phyloP scores from a whole-genome alignment of 2,113 vertebrate species.

The Spilogale gracilis region DNA sequence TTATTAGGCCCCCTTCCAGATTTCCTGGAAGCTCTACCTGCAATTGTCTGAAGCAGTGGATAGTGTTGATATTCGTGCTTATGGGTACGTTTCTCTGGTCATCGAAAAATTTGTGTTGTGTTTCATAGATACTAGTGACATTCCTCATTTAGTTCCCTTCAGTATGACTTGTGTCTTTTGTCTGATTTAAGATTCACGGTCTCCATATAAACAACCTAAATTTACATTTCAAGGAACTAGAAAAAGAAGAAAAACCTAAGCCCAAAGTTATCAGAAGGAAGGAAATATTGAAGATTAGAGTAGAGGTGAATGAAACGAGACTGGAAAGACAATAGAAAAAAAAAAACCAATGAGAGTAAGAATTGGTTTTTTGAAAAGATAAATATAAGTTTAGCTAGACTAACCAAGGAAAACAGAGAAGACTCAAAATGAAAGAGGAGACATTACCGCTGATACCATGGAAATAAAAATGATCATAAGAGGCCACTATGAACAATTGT shows the following conservation, averaged over 20 bases:
- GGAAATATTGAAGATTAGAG: background rate
- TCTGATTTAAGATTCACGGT: background rate
- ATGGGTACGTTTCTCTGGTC: background rate
- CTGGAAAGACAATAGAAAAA: background rate
- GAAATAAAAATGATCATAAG: background rate
- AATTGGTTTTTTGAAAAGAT: background rate
- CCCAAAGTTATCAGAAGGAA: slow-evolving; percentile 14
- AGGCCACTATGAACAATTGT: background rate
- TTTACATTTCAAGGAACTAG: background rate
- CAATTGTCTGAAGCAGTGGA: background rate
- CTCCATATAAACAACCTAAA: slow-evolving; percentile 21
- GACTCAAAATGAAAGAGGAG: background rate
- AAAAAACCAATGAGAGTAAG: slow-evolving; percentile 19
- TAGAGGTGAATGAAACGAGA: slow-evolving; percentile 8
- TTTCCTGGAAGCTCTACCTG: slow-evolving; percentile 19
- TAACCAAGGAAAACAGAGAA: background rate
- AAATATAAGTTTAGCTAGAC: background rate
- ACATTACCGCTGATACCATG: background rate
- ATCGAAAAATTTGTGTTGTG: background rate
- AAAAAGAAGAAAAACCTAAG: slow-evolving; percentile 26
- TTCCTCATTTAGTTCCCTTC: background rate
- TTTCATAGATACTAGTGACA: background rate
- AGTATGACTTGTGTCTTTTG: slow-evolving; percentile 7
- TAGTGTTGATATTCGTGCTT: background rate
- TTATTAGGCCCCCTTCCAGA: slow-evolving; percentile 37